A percentile compares a stretch with the other conserved stretches of the same genome.
Conservation (phyloP, 2,888 invertebrate genomes). For the Leucoma salicis region DNA sequence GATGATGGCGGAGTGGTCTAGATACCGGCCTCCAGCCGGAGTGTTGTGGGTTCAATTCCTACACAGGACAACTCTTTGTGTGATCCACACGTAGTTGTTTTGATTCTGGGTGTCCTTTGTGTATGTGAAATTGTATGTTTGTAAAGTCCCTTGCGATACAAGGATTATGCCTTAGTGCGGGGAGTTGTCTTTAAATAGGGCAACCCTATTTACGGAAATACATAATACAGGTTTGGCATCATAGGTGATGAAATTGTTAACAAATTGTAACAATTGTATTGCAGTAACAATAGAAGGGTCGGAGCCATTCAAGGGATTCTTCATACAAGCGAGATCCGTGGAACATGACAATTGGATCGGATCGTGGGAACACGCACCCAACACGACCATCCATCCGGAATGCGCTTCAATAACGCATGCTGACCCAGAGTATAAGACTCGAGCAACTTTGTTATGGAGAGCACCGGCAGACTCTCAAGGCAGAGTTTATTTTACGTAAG, state of each 20-base stretch:
- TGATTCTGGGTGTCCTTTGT: too few relatives aligned
- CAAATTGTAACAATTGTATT: conserved; percentile 18
- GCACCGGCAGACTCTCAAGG: conserved; percentile 86
- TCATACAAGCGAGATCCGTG: conserved; percentile 89
- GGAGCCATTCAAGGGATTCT: conserved; percentile 90
- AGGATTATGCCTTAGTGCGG: too few relatives aligned
- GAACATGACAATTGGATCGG: conserved; percentile 89
- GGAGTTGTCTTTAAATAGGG: too few relatives aligned
- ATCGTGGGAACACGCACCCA: conserved; percentile 86
- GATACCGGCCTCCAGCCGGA: too few relatives aligned
- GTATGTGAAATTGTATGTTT: too few relatives aligned
- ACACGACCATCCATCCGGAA: conserved; percentile 89
- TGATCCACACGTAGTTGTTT: too few relatives aligned
- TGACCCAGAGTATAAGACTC: conserved; percentile 87
- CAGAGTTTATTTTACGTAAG: conserved; percentile 92
- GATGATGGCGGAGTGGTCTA: too few relatives aligned
- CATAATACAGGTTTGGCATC: too few relatives aligned
- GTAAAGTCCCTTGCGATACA: too few relatives aligned
- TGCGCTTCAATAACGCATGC: conserved; percentile 91
- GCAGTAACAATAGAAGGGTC: conserved; percentile 82
- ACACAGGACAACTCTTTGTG: too few relatives aligned
- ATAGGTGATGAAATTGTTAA: not conserved
- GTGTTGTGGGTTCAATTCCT: too few relatives aligned
- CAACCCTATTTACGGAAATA: too few relatives aligned
- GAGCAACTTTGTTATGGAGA: conserved; percentile 88